Conservation (phyloP, 2,797 vertebrate species). For the Moxostoma hubbsi region DNA sequence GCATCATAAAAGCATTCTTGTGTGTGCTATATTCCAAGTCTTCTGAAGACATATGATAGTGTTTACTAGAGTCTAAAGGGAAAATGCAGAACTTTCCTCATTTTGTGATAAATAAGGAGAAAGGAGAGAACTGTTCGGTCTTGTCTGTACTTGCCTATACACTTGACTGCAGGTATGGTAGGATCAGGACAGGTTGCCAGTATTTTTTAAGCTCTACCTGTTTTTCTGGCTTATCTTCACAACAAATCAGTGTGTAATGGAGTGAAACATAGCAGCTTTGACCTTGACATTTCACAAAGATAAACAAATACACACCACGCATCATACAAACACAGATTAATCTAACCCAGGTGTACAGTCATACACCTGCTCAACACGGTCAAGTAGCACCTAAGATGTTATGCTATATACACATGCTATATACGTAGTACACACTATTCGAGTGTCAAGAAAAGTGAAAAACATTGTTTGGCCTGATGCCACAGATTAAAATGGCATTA, state of each 20-base stretch:
- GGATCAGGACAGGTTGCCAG: conserved; percentile 14
- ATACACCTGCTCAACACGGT: conserved; percentile 18
- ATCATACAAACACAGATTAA: not conserved
- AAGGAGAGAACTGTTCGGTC: not conserved
- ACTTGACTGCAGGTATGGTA: conserved; percentile 3
- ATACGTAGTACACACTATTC: not conserved
- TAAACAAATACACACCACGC: not conserved
- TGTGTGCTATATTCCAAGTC: not conserved
- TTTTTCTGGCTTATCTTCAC: conserved; percentile 23
- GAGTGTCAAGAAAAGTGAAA: not conserved
- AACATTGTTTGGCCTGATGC: not conserved
- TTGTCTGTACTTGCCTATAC: conserved; percentile 24
- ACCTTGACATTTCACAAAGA: conserved; percentile 9
- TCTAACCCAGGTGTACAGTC: not conserved
- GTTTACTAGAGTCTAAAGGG: no score
- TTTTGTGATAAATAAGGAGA: conserved; percentile 5
- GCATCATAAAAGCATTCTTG: not conserved
- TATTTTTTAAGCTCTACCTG: conserved; percentile 5
- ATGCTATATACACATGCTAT: no score
- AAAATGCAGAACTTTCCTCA: not conserved
- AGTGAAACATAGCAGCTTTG: conserved; percentile 9
- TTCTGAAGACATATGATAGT: no score
- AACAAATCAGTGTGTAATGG: conserved; percentile 22
- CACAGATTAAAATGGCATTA: conserved; percentile 1
- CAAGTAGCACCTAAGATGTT: not conserved